Evolutionary conservation across 1,140 invertebrate species (phyloP), one percentile per base, ranked within the genome.

Genomic region (Plodia interpunctella): DNA sequence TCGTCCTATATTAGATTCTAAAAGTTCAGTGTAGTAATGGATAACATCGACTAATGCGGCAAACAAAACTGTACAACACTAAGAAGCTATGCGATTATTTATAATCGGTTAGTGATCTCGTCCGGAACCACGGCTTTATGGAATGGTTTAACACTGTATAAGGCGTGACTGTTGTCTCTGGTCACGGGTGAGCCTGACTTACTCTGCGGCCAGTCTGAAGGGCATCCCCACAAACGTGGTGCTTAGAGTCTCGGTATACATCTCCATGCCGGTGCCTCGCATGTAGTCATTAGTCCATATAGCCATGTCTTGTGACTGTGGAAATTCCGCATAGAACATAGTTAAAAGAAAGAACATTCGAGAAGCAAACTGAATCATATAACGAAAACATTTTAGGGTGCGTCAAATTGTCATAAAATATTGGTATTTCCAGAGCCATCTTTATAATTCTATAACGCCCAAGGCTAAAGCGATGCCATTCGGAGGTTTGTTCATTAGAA

Each of bases 231-330:
- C 95, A 94, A 99, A 99, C 76, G 97, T 95, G 68, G 95, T 94
- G 91, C 97, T 98, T 90, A 99, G 93, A 81, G 96, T 97, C 92
- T 99, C 97, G 76, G 97, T 99, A 92, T 99, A 99, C 98, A 99
- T 98, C 93, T 99, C 98, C 97, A 99, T 98, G 76, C 98, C 98
- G 67, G 98, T 98, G 83, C 98, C 98, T 81, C 97, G 94, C 85
- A 99, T 94, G 93, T 99, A 99, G 93, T 99, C 97, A 93, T 98
- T 98, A 92, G 97, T 97, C 98, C 98, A 99, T 90, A 96, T 94
- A 90, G 97, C 95, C 93, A 97, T 97, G 90, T 97, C 95, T 90
- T 94, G 94, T 84, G 96, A 97, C 96, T 97, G 92, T 90, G 87
- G 69, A 89, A 87, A 80, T 80, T 70, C 72, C 74, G 83, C 82